Evolutionary conservation across 2,888 invertebrate species (phyloP).

Genomic region (Ferdinandea cuprea): DNA sequence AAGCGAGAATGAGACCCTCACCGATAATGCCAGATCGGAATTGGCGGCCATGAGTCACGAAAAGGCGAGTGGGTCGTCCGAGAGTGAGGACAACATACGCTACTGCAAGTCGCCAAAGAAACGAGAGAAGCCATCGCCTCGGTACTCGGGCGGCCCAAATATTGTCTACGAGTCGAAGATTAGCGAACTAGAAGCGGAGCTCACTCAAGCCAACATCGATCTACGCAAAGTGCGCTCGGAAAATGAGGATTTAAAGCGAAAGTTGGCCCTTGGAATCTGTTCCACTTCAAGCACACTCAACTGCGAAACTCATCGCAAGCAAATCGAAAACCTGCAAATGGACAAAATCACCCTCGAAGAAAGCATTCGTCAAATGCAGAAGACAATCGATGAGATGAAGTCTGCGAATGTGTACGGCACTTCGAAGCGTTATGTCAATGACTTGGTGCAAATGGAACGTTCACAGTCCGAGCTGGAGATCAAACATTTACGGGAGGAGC

Average conservation of each 20-base stretch:
- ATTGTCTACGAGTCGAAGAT: conserved; percentile 93
- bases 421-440: conserved; percentile 88
- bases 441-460: conserved; percentile 91
- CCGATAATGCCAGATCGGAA: conserved; percentile 90
- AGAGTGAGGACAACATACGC: conserved; percentile 82
- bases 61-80: conserved; percentile 84
- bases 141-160: conserved; percentile 88
- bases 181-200: conserved; percentile 92
- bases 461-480: conserved; percentile 90
- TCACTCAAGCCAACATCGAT: conserved; percentile 90
- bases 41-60: conserved; percentile 84
- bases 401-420: conserved; percentile 86
- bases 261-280: conserved; percentile 79
- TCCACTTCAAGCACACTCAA: conserved; percentile 83
- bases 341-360: conserved; percentile 88
- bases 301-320: conserved; percentile 86
- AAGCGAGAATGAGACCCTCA: conserved; percentile 91
- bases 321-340: conserved; percentile 88
- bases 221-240: conserved; percentile 89
- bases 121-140: conserved; percentile 78
- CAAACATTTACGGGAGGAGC: conserved; percentile 89
- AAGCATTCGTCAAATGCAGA: conserved; percentile 87
- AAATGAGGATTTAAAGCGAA: conserved; percentile 84
- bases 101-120: conserved; percentile 75
- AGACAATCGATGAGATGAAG: conserved; percentile 86